Evolutionary conservation across 2,113 vertebrate genomes (phyloP).

Genomic region (Accipiter cooperii): DNA sequence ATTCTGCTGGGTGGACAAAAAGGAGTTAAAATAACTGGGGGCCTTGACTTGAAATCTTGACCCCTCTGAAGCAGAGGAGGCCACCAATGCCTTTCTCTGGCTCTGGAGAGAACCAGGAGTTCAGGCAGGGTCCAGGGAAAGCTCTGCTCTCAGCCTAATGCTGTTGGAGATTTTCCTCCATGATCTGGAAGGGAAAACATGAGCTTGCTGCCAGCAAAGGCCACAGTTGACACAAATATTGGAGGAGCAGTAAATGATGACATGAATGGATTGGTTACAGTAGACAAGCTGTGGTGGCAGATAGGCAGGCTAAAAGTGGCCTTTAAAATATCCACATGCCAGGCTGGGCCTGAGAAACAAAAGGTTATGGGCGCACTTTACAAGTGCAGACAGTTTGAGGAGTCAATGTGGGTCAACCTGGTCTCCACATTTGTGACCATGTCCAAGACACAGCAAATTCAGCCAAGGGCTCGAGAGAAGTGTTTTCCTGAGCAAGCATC

Average conservation of each 20-base stretch:
- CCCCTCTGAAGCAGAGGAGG: neutral
- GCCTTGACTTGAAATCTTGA: neutral
- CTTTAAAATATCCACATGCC: neutral
- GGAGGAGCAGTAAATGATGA: neutral
- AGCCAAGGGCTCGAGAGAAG: neutral
- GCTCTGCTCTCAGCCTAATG: neutral
- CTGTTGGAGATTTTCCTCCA: neutral
- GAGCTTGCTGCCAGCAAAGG: neutral
- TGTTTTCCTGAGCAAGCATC: fast-evolving
- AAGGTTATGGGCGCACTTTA: neutral
- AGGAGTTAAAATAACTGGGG: neutral
- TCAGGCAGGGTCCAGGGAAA: neutral
- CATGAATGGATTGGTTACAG: neutral
- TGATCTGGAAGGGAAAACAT: neutral
- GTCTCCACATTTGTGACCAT: fast-evolving
- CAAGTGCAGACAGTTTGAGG: neutral
- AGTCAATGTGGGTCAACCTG: neutral
- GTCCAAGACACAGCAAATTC: neutral
- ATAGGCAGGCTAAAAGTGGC: neutral
- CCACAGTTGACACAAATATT: neutral
- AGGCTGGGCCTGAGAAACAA: neutral
- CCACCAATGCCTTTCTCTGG: neutral
- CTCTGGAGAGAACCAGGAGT: neutral
- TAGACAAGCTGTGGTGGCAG: neutral
- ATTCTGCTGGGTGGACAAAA: neutral